Evolutionary conservation across 2,888 invertebrate genomes (phyloP).

Genomic region (Hedychridium roseum): DNA sequence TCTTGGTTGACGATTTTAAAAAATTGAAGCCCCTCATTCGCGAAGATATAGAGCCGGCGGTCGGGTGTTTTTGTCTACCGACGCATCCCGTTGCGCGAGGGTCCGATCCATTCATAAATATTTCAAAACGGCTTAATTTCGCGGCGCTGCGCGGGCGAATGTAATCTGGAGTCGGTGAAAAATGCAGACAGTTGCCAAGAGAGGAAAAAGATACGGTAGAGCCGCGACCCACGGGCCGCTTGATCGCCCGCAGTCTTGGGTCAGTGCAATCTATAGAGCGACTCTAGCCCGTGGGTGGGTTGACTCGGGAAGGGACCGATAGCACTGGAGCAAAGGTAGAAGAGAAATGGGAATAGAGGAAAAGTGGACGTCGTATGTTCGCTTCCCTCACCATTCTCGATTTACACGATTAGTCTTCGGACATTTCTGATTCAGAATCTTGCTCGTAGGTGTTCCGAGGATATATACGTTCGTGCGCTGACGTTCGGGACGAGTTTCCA

Average conservation of each 20-base stretch:
- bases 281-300: too few relatives aligned
- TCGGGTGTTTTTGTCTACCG: too few relatives aligned
- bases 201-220: constrained; percentile 42
- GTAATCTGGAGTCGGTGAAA: constrained; percentile 60
- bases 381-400: constrained; percentile 30
- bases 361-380: constrained; percentile 51
- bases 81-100: too few relatives aligned
- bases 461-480: too few relatives aligned
- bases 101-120: constrained; percentile 63
- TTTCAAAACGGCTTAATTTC: constrained; percentile 64
- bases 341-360: constrained; percentile 19
- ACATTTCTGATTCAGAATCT: constrained; percentile 28
- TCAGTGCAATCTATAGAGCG: constrained; percentile 36
- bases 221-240: constrained; percentile 53
- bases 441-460: too few relatives aligned
- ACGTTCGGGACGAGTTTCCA: too few relatives aligned
- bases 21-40: too few relatives aligned
- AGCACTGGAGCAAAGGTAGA: constrained; percentile 7
- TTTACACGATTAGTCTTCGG: constrained; percentile 42
- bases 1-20: too few relatives aligned
- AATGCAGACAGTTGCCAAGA: constrained; percentile 52
- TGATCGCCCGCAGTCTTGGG: constrained; percentile 53
- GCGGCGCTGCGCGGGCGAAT: constrained; percentile 55
- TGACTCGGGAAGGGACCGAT: too few relatives aligned
- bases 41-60: too few relatives aligned